phyloP scores from a whole-genome alignment of 2,797 vertebrate genomes.

The Vultur gryphus region DNA sequence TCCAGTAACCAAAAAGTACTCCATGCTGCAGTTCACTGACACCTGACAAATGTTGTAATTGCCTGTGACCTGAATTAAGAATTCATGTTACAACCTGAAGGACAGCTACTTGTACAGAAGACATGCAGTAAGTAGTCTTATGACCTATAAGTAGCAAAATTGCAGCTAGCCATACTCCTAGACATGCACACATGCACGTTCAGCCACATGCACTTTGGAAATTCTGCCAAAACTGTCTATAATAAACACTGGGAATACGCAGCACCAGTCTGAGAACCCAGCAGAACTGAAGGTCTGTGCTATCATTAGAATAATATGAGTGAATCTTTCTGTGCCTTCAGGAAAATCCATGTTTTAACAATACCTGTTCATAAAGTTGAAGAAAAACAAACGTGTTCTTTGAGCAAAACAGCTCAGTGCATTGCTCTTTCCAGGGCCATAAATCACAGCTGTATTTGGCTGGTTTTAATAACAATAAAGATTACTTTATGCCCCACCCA shows the following conservation, averaged over 20 bases:
- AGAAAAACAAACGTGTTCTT: neutral
- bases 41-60: neutral
- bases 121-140: neutral
- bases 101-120: neutral
- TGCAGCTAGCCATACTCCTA: neutral
- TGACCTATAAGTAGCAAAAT: neutral
- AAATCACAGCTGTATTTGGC: neutral
- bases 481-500: conserved; percentile 1
- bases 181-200: neutral
- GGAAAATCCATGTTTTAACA: neutral
- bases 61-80: neutral
- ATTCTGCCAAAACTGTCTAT: neutral
- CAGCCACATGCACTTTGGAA: neutral
- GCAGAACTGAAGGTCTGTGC: neutral
- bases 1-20: neutral
- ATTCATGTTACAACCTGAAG: neutral
- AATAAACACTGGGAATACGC: neutral
- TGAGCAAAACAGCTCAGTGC: neutral
- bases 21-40: neutral
- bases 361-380: neutral
- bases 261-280: neutral
- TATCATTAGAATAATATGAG: neutral
- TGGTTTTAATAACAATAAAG: neutral
- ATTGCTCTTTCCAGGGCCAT: neutral
- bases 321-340: neutral